Base-by-base conservation (phyloP, 2,888 invertebrate species). In the Drosophila affinis region DNA sequence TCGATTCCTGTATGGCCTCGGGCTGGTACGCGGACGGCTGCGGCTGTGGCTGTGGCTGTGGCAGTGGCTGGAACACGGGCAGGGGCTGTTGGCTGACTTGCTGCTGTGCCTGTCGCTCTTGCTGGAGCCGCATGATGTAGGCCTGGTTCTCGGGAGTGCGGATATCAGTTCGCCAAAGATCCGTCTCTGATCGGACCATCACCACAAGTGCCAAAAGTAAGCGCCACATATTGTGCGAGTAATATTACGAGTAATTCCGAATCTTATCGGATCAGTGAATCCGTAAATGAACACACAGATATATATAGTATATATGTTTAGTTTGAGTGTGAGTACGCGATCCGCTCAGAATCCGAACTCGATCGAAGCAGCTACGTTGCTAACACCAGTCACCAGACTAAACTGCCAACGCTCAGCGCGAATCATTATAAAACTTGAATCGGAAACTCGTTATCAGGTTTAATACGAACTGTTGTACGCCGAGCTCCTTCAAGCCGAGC, bases 401-500 rank as follows among this genome's bases (percentile, higher is more conserved):
- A 86, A 62, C 68, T 71, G 58, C 45, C 51, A 56, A 51, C 51
- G 65, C 72, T 58, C 49, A 39, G 54, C 24, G 71, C 62, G 49
- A 53, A 68, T 64, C 63, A 71, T 69, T 87, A 81, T 83, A 83
- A 83, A 83, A 74, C 74, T 72, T 61, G 68, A 65, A 68, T 65
- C 58, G 55, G 54, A 78, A 86, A 82, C 83, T 73, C 60, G 80
- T 78, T 81, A 82, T 85, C 86, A 75, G 45, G 14, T 39, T 39
- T 12, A 12, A 12, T 12, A 34, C 34, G 12, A 34, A 14, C 34
- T 14, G 39, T 39, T 32, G 3, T 32, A 44, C 52, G 21, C 21
- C 21, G 17, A 44, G 48, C 32, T 32, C 56, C 48, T 53, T 53
- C 44, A 51, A 62, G 55, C 60, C 29, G 44, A 32, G 54, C 34